Percentiles rank a stretch among this genome's conserved stretches.
phyloP scores from a whole-genome alignment of 1,140 invertebrate genomes.

The Saccostrea echinata region DNA sequence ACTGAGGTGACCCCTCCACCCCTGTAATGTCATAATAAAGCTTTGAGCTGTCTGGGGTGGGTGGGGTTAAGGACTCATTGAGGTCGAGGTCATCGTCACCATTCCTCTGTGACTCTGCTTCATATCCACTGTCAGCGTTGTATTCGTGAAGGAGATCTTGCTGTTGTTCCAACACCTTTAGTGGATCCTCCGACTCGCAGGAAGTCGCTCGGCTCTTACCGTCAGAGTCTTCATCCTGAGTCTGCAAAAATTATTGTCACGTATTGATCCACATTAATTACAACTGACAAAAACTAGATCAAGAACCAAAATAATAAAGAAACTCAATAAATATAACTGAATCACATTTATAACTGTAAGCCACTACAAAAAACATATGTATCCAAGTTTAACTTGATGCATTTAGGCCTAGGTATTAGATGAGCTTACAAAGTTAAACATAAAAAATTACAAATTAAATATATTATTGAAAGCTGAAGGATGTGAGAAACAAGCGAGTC shows the following conservation, averaged over 20 bases:
- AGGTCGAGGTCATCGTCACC: slow-evolving; percentile 41
- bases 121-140: slow-evolving; percentile 72
- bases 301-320: background rate
- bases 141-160: slow-evolving; percentile 54
- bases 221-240: slow-evolving; percentile 21
- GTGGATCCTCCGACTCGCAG: slow-evolving; percentile 34
- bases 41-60: slow-evolving; percentile 49
- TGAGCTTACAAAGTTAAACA: background rate
- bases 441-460: background rate
- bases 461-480: background rate
- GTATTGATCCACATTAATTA: background rate
- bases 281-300: background rate
- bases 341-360: background rate
- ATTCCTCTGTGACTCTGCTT: slow-evolving; percentile 65
- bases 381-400: background rate
- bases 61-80: slow-evolving; percentile 45
- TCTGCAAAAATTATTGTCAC: slow-evolving; percentile 1
- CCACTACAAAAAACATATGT: background rate
- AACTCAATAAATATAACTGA: background rate
- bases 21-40: slow-evolving; percentile 56
- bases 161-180: slow-evolving; percentile 49
- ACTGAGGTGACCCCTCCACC: slow-evolving; percentile 40
- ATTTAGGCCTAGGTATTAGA: background rate
- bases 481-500: background rate
- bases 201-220: background rate